Percentiles rank a stretch among this genome's conserved stretches.
Conservation (phyloP, 2,113 vertebrate genomes). For the Electrona antarctica region DNA sequence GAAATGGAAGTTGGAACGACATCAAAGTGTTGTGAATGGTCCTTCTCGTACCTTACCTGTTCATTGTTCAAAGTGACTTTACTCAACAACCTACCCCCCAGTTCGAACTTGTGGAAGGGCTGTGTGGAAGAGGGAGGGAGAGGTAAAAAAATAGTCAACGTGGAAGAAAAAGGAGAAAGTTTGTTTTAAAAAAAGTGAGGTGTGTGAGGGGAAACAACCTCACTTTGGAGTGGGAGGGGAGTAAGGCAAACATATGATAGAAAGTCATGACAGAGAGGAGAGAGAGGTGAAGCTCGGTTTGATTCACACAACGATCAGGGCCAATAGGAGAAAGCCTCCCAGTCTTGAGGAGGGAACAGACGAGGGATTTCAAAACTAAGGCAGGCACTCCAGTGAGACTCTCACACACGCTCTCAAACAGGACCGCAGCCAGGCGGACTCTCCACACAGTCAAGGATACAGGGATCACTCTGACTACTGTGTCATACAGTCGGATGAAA, state of each 20-base stretch:
- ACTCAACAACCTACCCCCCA: too few relatives aligned
- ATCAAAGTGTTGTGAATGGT: conserved; percentile 24
- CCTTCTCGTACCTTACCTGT: conserved; percentile 24
- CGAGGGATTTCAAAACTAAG: conserved; percentile 72
- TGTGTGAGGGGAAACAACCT: neutral
- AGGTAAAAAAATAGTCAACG: conserved; percentile 8
- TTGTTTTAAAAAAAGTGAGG: neutral
- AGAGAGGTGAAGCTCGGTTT: conserved; percentile 58
- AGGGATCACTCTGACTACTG: conserved; percentile 41
- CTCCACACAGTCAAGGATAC: conserved; percentile 41
- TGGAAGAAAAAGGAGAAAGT: neutral
- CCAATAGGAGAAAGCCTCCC: conserved; percentile 85
- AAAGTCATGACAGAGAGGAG: conserved; percentile 27
- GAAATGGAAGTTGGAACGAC: neutral
- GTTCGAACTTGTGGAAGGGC: neutral
- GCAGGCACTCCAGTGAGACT: conserved; percentile 63
- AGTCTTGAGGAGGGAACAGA: conserved; percentile 75
- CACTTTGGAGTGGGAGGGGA: neutral
- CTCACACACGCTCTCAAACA: conserved; percentile 58
- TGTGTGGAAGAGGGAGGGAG: conserved; percentile 4
- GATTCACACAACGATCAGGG: conserved; percentile 79
- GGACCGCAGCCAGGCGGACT: conserved; percentile 48
- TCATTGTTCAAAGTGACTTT: conserved; percentile 13
- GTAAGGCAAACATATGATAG: conserved; percentile 22
- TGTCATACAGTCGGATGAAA: conserved; percentile 28